A percentile compares a stretch with the other conserved stretches of the same genome.
Conservation (phyloP, 37 sponge, comb jelly and placozoan genomes). For the Cliona cf. orientalis region DNA sequence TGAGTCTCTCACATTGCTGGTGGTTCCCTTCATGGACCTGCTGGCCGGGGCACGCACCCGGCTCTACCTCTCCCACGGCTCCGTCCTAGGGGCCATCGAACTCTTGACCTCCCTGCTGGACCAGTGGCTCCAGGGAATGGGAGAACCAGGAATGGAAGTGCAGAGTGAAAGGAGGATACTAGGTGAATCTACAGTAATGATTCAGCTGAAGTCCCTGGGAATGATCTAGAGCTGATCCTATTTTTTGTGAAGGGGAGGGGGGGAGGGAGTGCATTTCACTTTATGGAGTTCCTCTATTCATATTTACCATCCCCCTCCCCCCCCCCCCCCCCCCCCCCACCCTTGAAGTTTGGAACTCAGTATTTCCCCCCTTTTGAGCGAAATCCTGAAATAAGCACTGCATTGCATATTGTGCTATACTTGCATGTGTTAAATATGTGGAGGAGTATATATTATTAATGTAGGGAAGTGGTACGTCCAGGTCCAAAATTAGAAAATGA, state of each 20-base stretch:
- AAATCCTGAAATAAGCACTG: too few species aligned
- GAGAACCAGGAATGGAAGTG: too few species aligned
- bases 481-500: too few species aligned
- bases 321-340: neutral
- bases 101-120: constrained; percentile 25
- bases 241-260: too few species aligned
- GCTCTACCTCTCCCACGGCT: constrained; percentile 49
- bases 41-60: constrained; percentile 34
- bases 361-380: neutral
- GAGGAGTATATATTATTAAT: too few species aligned
- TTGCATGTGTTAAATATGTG: neutral
- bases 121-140: constrained; percentile 9
- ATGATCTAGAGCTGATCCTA: too few species aligned
- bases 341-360: neutral
- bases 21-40: constrained; percentile 53
- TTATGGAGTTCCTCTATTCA: neutral
- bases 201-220: too few species aligned
- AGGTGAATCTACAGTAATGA: too few species aligned
- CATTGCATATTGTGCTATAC: too few species aligned
- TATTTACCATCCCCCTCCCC: neutral
- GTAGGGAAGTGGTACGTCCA: too few species aligned
- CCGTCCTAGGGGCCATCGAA: constrained; percentile 23
- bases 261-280: neutral
- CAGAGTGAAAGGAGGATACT: too few species aligned
- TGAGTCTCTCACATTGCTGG: constrained; percentile 16